Base-by-base conservation (phyloP, 2,113 vertebrate genomes). In the Chaenocephalus aceratus region DNA sequence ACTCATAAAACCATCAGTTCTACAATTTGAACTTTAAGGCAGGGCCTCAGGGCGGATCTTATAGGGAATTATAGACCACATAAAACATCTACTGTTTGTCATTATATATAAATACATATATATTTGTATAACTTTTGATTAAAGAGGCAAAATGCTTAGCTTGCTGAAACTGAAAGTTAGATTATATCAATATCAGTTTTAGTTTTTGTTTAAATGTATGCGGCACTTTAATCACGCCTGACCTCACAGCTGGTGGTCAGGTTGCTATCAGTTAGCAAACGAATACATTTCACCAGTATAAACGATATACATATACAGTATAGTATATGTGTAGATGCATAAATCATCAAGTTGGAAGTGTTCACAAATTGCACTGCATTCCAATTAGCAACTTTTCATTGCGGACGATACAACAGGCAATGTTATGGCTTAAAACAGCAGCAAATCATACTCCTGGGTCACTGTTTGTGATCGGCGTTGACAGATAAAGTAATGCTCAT, bases 401-500 rank as follows among this genome's bases (percentile, higher is more conserved):
- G 15, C 4, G 1, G 59, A 44, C 78, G 49, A 60, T 45, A 56
- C 52, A 72, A 59, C 23, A 48, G n/a, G 18, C 49, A 30, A 53
- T 60, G 75, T 57, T 54, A 68, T 26, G 26, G n/a, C 59, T 76
- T 44, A 26, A 46, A 89, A 79, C 71, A 70, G 70, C 71, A 44
- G 60, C 61, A 51, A 34, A 18, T 75, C 44, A 61, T 59, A 18
- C 54, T 77, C n/a, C 57, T 62, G 36, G 36, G 30, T 59, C 1
- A 14, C 61, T 23, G 30, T 77, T 74, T 16, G 18, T 64, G 73
- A 83, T 80, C 68, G 10, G 56, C 16, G 8, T 14, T 75, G 79
- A 82, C 82, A 71, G 70, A 71, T 65, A 72, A 75, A 81, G 63
- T 87, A 75, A 61, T 79, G 84, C 68, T 80, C 74, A 78, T 87